A percentile compares a stretch with the other conserved stretches of the same genome.
Evolutionary conservation across 2,113 vertebrate genomes (phyloP).

Genomic region (Ariopsis seemanni): DNA sequence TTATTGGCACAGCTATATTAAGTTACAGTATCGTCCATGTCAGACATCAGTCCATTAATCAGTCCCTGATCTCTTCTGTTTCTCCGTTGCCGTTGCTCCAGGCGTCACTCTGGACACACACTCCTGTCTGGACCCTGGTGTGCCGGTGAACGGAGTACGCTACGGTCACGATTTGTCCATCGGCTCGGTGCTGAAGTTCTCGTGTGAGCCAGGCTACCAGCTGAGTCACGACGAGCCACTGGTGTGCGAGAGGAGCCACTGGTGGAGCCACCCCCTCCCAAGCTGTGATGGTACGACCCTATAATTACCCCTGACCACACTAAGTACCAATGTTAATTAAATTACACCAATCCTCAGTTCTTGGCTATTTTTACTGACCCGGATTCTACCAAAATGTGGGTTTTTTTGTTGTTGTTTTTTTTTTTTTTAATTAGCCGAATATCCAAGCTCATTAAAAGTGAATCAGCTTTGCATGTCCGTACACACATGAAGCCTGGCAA

Average conservation of each 20-base stretch:
- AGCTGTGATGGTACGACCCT: slow-evolving; percentile 87
- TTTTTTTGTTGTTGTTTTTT: background rate
- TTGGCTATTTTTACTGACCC: background rate
- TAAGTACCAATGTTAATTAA: slow-evolving; percentile 17
- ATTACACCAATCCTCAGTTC: background rate
- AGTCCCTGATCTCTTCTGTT: background rate
- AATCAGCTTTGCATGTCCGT: background rate
- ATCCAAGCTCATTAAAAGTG: background rate
- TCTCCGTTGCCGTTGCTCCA: slow-evolving; percentile 53
- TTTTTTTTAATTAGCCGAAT: background rate
- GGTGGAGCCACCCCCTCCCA: slow-evolving; percentile 93
- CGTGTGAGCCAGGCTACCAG: slow-evolving; percentile 89
- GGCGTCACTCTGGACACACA: slow-evolving; percentile 95
- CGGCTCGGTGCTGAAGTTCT: slow-evolving; percentile 89
- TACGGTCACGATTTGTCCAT: slow-evolving; percentile 91
- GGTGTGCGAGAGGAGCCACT: slow-evolving; percentile 93
- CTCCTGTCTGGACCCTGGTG: slow-evolving; percentile 94
- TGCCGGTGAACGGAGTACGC: slow-evolving; percentile 88
- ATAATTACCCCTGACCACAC: slow-evolving; percentile 15
- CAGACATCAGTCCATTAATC: slow-evolving; percentile 29
- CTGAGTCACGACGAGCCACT: slow-evolving; percentile 91
- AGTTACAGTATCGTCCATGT: background rate
- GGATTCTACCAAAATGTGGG: background rate
- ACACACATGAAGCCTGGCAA: background rate
- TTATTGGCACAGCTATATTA: background rate